A percentile compares a stretch with the other conserved stretches of the same genome.
These are phyloP conservation scores for Exaiptasia diaphana DNA, from an alignment of 64 coral and sea anemone species.

Conservation along the genomic window DNA sequence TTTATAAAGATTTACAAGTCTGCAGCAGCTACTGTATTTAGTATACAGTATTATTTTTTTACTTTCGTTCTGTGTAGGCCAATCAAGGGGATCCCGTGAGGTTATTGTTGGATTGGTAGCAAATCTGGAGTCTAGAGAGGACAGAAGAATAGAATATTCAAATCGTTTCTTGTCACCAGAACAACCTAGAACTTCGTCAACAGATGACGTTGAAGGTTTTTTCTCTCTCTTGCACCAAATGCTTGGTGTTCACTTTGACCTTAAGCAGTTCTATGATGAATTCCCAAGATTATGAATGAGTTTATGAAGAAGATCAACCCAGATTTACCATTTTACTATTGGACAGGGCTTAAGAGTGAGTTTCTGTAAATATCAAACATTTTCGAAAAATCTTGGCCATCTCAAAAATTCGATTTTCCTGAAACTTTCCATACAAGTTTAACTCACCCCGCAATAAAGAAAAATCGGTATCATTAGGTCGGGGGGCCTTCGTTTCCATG, in stretches of 20 bases:
- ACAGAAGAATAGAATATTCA: not conserved
- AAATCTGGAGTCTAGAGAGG: constrained; percentile 26
- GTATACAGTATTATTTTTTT: no score
- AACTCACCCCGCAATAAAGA: no score
- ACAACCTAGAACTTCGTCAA: constrained; percentile 28
- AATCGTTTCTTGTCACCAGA: not conserved
- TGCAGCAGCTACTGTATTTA: no score
- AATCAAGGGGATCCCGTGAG: constrained; percentile 38
- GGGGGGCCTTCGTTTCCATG: no score
- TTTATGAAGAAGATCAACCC: constrained; percentile 53
- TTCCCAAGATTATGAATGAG: constrained; percentile 58
- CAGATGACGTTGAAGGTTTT: constrained; percentile 45
- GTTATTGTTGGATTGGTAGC: constrained; percentile 19
- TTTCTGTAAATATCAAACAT: no score
- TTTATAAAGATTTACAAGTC: no score
- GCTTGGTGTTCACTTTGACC: constrained; percentile 44
- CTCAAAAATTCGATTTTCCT: no score
- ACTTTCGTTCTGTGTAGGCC: no score
- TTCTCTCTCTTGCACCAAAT: constrained; percentile 23
- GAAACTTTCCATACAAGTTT: no score
- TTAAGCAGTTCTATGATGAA: constrained; percentile 49
- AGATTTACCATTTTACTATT: constrained; percentile 53
- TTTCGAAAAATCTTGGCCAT: no score
- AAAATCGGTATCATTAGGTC: no score
- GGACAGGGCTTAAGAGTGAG: constrained; percentile 35